Evolutionary conservation across 2,797 vertebrate species (phyloP), one percentile per base, ranked within the genome.

Genomic region (Pseudomugil tenellus): DNA sequence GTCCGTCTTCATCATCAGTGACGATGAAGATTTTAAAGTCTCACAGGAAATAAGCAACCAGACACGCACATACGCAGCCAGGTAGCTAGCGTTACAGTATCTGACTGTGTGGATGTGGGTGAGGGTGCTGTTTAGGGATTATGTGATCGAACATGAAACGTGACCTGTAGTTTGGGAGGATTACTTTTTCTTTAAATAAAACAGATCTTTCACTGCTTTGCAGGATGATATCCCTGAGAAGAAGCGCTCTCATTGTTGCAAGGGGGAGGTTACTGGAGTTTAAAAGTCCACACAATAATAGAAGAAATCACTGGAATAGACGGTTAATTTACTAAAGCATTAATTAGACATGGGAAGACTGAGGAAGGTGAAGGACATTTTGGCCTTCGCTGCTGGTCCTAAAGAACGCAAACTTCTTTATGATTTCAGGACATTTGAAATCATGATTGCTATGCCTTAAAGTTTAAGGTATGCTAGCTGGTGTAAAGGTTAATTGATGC

Each of bases 171-270:
- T 57, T 51, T 79, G 89, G 84, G 79, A 85, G 86, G 91, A 79
- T 68, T 65, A 76, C 70, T 66, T 87, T 91, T 55, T 69, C 51
- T 75, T 67, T 56, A 51, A 85, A 90, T 93, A 89, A 93, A 95
- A 90, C 89, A 86, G 76, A 80, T 84, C 83, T 90, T 92, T 92
- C 84, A 74, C 84, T 76, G 85, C 64, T 76, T 4, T 80, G 91
- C 70, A 67, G 88, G 83, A 57, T 89, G 95, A 94, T 94, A 94
- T 92, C 92, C 94, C 91, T 95, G 94, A 93, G 94, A 95, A 94
- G 87, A 81, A 54, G 67, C 54, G 70, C 59, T 49, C 56, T 80
- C 84, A 3, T 53, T 55, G 76, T 72, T 84, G 80, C 74, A 80
- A 69, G 60, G 72, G 56, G 66, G 58, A 65, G 82, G 71, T 87